Evolutionary conservation across 2,888 invertebrate genomes (phyloP).

Genomic region (Bombyx huttoni): DNA sequence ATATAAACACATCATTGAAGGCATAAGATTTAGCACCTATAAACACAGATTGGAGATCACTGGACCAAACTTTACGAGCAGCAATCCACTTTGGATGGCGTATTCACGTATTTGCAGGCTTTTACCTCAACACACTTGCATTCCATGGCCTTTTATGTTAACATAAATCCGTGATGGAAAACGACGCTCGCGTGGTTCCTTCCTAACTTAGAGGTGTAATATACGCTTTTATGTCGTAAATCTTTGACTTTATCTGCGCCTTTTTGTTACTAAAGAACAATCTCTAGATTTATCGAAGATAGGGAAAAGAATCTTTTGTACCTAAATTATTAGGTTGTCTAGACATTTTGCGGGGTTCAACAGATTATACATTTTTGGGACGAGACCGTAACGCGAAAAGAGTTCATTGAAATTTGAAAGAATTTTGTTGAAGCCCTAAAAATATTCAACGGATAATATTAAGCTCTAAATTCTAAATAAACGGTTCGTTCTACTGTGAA

Average conservation of each 20-base stretch:
- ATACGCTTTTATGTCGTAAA: constrained; percentile 26
- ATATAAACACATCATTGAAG: constrained; percentile 55
- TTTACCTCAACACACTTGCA: constrained; percentile 53
- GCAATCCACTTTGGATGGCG: constrained; percentile 51
- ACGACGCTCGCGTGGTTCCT: constrained; percentile 28
- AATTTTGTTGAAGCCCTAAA: not conserved
- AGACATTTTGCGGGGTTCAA: not conserved
- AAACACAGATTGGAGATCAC: constrained; percentile 66
- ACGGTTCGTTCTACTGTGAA: too few relatives aligned
- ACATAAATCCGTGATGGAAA: constrained; percentile 57
- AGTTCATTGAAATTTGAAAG: not conserved
- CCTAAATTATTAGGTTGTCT: not conserved
- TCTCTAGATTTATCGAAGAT: constrained; percentile 14
- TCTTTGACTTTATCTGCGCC: constrained; percentile 13
- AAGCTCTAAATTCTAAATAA: too few relatives aligned
- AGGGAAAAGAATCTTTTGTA: not conserved
- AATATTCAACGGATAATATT: too few relatives aligned
- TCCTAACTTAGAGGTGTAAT: constrained; percentile 22
- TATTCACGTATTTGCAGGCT: constrained; percentile 33
- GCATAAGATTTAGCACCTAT: constrained; percentile 45
- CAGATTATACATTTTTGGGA: not conserved
- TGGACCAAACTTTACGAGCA: constrained; percentile 60
- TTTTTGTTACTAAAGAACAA: constrained; percentile 15
- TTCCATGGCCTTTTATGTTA: constrained; percentile 56
- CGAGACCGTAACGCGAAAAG: not conserved